Evolutionary conservation across 2,888 invertebrate species (phyloP), one percentile per base, ranked within the genome.

Genomic region (Anarsia innoxiella): DNA sequence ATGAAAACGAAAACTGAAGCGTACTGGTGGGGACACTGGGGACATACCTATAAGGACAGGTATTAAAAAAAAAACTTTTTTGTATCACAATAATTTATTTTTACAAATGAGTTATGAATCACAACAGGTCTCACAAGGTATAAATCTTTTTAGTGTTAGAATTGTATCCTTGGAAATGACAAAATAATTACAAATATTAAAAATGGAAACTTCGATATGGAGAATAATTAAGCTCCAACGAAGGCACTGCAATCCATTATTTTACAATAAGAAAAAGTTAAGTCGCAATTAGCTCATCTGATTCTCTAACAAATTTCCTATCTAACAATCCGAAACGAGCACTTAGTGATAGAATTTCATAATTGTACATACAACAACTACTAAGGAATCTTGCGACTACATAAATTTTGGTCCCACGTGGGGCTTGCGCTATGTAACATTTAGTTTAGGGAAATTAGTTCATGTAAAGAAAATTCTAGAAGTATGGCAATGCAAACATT

Each of bases 81-180:
- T 83, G 67, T 86, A 85, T 85, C 85, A 84, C 85, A 85, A 85
- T 85, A 86, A 86, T 86, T 86, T 84, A 85, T 85, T 85, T 79
- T 82, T 82, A 85, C 84, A 84, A 84, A 78, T 74, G 75, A 78
- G 72, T 76, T 71, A 78, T 69, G 70, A 73, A 72, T 79, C 79
- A 80, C 78, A 78, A 78, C 75, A 78, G 72, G 68, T 78, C 71
- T 72, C 70, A 74, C 71, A 73, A 73, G 61, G 70, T 64, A 66
- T 49, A 56, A 60, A 65, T 66, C 59, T 61, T 68, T 66, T 66
- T 59, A 66, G 53, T n/a, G 66, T 69, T 72, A 75, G 54, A 66
- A 66, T 65, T 60, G 57, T 53, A 49, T 54, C 53, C 58, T 57
- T 47, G 57, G 52, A 50, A 62, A 64, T 51, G 50, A 51, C 57